Evolutionary conservation across 2,113 vertebrate genomes (phyloP), one percentile per base, ranked within the genome.

Genomic region (Silurus asotus): DNA sequence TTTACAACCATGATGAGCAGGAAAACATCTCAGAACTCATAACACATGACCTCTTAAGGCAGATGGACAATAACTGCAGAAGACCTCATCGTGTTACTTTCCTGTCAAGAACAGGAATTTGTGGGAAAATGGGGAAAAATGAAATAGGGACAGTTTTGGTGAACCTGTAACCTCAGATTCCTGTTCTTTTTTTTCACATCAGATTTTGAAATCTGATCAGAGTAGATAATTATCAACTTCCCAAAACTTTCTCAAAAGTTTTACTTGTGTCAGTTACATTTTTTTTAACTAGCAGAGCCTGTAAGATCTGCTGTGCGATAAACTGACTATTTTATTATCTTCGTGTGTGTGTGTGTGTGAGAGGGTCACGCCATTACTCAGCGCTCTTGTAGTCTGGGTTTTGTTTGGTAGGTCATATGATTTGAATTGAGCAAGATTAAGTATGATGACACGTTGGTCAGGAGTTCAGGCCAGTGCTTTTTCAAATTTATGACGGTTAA

Each of bases 401-500:
- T 45, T 84, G 37, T 75, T 75, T 25, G 55, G 79, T 62, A 70
- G 62, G 17, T 81, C 51, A 72, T 70, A 84, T 61, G 65, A 86
- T 84, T 90, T 70, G 53, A 85, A 84, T 75, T 48, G 53, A 37
- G 67, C 8, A 74, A 55, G 45, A 75, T 76, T 37, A 14, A 62
- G 14, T 72, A 20, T 56, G 10, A 89, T 65, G 84, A 28, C n/a
- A 65, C 85, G 53, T 28, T 51, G 28, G 62, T 75, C 67, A 76
- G 79, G 79, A 87, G 72, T 80, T 61, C 56, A 80, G 56, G 55
- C 82, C 86, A 69, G 72, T 23, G 19, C 19, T 51, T 8, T 64
- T 64, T 49, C 17, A 28, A 81, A 56, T 75, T 69, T 48, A 74
- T 37, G 64, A 82, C 56, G 23, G 65, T 14, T 61, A 53, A 37